Evolutionary conservation across 2,888 invertebrate genomes (phyloP).

Genomic region (Tachina lurida): DNA sequence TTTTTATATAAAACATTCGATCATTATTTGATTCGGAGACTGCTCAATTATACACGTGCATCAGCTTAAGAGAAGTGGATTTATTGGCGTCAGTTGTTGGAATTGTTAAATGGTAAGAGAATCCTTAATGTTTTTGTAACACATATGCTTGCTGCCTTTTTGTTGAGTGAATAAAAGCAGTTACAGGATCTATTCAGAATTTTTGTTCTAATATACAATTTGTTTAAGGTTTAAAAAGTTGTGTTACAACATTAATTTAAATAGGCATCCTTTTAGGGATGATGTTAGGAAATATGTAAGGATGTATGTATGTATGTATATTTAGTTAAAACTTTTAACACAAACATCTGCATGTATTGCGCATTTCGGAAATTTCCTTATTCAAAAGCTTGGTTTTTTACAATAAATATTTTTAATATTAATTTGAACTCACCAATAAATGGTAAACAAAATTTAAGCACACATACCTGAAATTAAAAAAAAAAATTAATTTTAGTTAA

Average conservation of each 20-base stretch:
- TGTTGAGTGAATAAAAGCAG: not conserved
- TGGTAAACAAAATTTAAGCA: not conserved
- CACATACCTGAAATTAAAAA: not conserved
- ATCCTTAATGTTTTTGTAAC: conserved; percentile 9
- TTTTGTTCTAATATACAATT: not conserved
- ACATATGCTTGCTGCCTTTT: conserved; percentile 11
- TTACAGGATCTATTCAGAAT: not conserved
- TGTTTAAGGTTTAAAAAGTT: not conserved
- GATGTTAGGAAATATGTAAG: too few species aligned
- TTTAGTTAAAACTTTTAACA: too few species aligned
- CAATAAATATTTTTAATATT: too few species aligned
- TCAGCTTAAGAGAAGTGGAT: conserved; percentile 10
- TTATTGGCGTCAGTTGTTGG: conserved; percentile 57
- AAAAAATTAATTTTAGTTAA: not conserved
- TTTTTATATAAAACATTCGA: conserved; percentile 42
- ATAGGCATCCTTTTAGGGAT: too few species aligned
- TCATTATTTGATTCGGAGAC: conserved; percentile 44
- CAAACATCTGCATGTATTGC: too few species aligned
- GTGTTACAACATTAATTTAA: not conserved
- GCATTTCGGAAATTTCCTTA: too few species aligned
- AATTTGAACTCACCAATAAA: not conserved
- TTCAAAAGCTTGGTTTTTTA: too few species aligned
- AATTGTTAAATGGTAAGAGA: conserved; percentile 11
- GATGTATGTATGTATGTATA: too few species aligned
- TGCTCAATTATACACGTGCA: conserved; percentile 65